Conservation (phyloP, 2,113 vertebrate genomes). For the Gavialis gangeticus region DNA sequence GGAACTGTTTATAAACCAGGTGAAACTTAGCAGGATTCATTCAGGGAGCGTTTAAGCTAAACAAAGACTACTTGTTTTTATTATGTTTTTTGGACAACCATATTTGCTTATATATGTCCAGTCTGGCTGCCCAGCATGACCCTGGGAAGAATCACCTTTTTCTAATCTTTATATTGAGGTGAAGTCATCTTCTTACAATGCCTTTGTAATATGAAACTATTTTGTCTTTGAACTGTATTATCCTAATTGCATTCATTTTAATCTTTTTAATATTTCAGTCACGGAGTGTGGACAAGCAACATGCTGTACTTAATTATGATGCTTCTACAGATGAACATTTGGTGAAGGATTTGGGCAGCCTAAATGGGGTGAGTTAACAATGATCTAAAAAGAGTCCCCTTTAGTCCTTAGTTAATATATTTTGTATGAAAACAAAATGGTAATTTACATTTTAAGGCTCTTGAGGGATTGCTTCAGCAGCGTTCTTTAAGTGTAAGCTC, state of each 20-base stretch:
- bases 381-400: background rate
- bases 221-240: background rate
- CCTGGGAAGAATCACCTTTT: background rate
- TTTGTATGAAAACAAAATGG: background rate
- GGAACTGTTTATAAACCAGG: background rate
- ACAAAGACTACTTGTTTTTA: too few species aligned
- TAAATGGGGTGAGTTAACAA: conserved; percentile 92
- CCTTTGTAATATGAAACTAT: background rate
- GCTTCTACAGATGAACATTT: conserved; percentile 90
- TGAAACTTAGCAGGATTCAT: background rate
- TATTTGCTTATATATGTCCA: background rate
- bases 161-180: background rate
- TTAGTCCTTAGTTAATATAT: background rate
- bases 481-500: background rate
- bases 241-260: background rate
- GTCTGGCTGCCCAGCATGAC: background rate
- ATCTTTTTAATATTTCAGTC: conserved; percentile 81
- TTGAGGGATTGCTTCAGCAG: background rate
- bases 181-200: background rate
- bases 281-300: conserved; percentile 97
- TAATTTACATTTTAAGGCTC: background rate
- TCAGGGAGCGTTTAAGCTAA: background rate
- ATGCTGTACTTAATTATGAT: conserved; percentile 98
- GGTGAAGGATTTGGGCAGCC: conserved; percentile 96
- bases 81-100: background rate